phyloP scores from a whole-genome alignment of 2,113 vertebrate species.

The Urocitellus parryii region DNA sequence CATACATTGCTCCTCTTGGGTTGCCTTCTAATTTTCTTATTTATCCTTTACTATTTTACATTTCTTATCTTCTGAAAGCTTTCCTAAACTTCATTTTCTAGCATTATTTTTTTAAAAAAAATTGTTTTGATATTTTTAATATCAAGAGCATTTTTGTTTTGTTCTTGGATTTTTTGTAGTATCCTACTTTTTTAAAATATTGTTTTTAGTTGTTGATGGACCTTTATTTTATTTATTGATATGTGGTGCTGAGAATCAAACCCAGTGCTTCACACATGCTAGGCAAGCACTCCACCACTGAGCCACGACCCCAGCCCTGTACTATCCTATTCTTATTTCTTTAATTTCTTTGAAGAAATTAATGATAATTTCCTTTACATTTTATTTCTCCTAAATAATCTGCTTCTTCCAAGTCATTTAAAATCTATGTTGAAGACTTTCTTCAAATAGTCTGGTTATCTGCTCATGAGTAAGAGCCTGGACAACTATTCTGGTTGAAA shows the following conservation, averaged over 20 bases:
- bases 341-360: conserved; percentile 27
- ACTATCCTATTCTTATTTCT: conserved; percentile 18
- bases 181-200: neutral
- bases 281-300: too few species aligned
- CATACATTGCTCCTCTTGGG: neutral
- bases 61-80: conserved; percentile 28
- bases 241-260: too few species aligned
- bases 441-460: neutral
- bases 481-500: neutral
- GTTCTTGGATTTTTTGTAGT: neutral
- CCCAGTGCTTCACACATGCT: too few species aligned
- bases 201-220: too few species aligned
- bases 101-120: neutral
- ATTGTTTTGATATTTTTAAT: conserved; percentile 29
- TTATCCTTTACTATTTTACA: conserved; percentile 10
- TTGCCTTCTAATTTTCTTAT: neutral
- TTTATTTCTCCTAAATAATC: conserved; percentile 32
- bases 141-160: neutral
- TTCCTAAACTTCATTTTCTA: neutral
- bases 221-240: too few species aligned
- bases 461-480: conserved; percentile 28
- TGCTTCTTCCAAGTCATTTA: neutral
- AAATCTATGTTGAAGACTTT: neutral
- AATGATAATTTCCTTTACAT: neutral
- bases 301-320: neutral